Conservation (phyloP, 1,140 invertebrate species). For the Calephelis nemesis region DNA sequence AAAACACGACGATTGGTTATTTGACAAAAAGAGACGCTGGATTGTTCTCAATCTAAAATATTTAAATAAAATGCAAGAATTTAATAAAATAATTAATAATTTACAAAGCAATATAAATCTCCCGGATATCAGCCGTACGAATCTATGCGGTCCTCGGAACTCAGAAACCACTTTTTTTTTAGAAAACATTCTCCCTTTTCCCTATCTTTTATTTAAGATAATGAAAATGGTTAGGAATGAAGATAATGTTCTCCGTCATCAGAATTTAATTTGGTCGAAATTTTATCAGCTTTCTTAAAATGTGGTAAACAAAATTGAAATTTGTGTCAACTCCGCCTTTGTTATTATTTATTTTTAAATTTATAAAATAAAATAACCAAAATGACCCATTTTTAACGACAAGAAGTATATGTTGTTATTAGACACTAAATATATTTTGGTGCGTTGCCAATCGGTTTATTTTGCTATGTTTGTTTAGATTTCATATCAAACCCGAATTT, state of each 20-base stretch:
- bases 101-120: neutral
- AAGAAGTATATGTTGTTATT: too few relatives aligned
- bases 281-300: neutral
- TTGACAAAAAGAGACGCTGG: too few relatives aligned
- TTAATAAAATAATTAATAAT: neutral
- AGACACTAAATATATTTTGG: too few relatives aligned
- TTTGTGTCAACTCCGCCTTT: too few relatives aligned
- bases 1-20: too few relatives aligned
- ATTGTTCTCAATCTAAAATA: neutral
- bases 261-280: neutral
- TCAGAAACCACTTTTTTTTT: conserved; percentile 6
- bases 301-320: neutral
- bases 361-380: too few relatives aligned
- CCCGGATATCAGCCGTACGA: neutral
- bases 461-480: too few relatives aligned
- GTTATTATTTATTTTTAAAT: too few relatives aligned
- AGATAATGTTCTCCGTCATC: neutral
- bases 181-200: neutral
- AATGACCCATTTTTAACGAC: too few relatives aligned
- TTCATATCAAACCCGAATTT: too few relatives aligned
- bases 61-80: conserved; percentile 1
- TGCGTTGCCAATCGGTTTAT: too few relatives aligned
- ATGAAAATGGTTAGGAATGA: neutral
- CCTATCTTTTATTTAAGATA: neutral
- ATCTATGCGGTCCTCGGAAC: conserved; percentile 1